These are phyloP conservation scores for Neodon shergylaensis DNA, from an alignment of 2,113 vertebrate species.

Conservation along the genomic window DNA sequence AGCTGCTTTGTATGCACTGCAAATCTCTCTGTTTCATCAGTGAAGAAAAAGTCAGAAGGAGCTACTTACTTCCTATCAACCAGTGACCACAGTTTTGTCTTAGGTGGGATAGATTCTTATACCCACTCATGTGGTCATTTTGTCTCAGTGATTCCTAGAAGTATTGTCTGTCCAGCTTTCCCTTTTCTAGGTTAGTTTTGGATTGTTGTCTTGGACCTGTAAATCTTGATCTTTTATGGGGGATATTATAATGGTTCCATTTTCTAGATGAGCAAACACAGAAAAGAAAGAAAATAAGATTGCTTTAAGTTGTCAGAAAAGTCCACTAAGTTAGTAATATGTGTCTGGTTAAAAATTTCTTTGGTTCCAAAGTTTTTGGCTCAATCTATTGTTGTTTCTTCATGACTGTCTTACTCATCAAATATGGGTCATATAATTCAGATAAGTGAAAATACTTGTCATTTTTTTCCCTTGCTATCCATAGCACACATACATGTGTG, in stretches of 20 bases:
- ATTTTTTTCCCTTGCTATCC: neutral
- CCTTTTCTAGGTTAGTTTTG: neutral
- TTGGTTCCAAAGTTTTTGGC: neutral
- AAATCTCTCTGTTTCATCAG: neutral
- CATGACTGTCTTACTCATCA: neutral
- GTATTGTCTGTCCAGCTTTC: neutral
- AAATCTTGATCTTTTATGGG: neutral
- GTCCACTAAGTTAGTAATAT: neutral
- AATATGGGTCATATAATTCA: neutral
- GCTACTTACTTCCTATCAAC: slow-evolving; percentile 15
- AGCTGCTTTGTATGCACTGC: neutral
- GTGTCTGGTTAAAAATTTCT: neutral
- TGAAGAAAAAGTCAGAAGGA: neutral
- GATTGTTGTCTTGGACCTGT: neutral
- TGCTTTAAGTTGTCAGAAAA: neutral
- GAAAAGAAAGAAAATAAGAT: neutral
- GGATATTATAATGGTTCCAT: neutral
- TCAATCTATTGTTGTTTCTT: neutral
- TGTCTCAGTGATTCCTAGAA: neutral
- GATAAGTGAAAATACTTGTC: neutral
- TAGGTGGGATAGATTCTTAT: neutral
- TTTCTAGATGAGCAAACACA: slow-evolving; percentile 9
- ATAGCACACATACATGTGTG: fast-evolving
- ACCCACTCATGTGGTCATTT: neutral
- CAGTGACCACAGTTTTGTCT: neutral